Evolutionary conservation across 1,140 invertebrate genomes (phyloP).

Genomic region (Dinoponera quadriceps): DNA sequence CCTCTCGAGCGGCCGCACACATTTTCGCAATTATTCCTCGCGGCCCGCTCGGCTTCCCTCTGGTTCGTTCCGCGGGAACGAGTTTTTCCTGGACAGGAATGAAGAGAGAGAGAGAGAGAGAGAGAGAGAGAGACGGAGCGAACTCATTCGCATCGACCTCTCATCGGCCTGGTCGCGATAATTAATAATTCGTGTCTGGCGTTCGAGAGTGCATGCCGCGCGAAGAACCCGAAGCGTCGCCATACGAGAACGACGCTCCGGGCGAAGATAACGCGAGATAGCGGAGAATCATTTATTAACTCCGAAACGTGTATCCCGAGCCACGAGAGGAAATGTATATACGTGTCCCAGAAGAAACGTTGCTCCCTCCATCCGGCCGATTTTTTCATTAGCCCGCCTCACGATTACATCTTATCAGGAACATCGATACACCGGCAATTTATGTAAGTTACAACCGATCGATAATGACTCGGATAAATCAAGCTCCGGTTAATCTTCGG

Average conservation of each 20-base stretch:
- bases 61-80: conserved; percentile 14
- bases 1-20: conserved; percentile 14
- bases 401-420: conserved; percentile 29
- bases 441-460: background rate
- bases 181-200: conserved; percentile 67
- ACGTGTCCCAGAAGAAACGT: conserved; percentile 1
- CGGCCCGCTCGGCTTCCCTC: conserved; percentile 1
- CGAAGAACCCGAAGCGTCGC: conserved; percentile 38
- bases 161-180: conserved; percentile 40
- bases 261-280: conserved; percentile 49
- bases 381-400: background rate
- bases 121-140: background rate
- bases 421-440: background rate
- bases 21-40: conserved; percentile 56
- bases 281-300: conserved; percentile 55
- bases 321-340: background rate
- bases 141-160: conserved; percentile 9
- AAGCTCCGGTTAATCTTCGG: background rate
- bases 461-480: background rate
- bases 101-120: background rate
- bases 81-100: conserved; percentile 35
- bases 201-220: conserved; percentile 26
- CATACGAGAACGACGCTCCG: conserved; percentile 14
- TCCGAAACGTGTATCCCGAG: background rate
- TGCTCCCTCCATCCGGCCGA: background rate